A percentile compares a stretch with the other conserved stretches of the same genome.
Conservation (phyloP, 2,797 vertebrate species). For the Hoplostethus mediterraneus region DNA sequence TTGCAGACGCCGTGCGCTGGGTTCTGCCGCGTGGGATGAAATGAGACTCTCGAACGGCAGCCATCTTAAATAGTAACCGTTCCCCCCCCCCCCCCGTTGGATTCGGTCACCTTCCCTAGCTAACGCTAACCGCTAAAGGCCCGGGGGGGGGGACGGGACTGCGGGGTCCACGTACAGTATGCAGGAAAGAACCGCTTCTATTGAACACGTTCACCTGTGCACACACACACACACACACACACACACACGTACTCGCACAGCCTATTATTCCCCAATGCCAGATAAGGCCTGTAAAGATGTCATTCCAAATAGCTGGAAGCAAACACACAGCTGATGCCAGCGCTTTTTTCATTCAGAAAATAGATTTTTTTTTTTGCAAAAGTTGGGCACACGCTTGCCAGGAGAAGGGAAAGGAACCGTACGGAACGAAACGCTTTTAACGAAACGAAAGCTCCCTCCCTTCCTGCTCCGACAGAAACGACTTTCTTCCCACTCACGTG, state of each 20-base stretch:
- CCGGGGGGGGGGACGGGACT: too few species aligned
- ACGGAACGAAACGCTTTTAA: slow-evolving; percentile 29
- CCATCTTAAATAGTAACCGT: not conserved
- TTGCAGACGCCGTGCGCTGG: slow-evolving; percentile 11
- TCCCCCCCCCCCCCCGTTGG: not conserved
- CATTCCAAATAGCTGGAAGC: slow-evolving; percentile 36
- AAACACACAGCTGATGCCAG: slow-evolving; percentile 31
- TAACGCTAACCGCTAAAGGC: too few species aligned
- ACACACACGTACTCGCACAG: slow-evolving; percentile 22
- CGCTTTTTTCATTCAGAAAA: slow-evolving; percentile 49
- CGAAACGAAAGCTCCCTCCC: slow-evolving; percentile 32
- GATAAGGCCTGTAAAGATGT: slow-evolving; percentile 18
- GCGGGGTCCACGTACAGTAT: not conserved
- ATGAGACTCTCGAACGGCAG: slow-evolving; percentile 30
- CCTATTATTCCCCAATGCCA: slow-evolving; percentile 10
- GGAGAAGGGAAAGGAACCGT: slow-evolving; percentile 31
- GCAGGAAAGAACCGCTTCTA: not conserved
- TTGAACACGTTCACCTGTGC: not conserved
- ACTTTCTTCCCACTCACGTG: slow-evolving; percentile 15
- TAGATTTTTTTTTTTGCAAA: slow-evolving; percentile 28
- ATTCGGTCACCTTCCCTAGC: too few species aligned
- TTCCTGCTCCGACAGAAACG: not conserved
- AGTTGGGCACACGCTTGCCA: slow-evolving; percentile 37
- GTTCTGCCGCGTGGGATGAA: not conserved
- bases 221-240: not conserved